phyloP scores from a whole-genome alignment of 2,113 vertebrate genomes.

The Ellobius talpinus region DNA sequence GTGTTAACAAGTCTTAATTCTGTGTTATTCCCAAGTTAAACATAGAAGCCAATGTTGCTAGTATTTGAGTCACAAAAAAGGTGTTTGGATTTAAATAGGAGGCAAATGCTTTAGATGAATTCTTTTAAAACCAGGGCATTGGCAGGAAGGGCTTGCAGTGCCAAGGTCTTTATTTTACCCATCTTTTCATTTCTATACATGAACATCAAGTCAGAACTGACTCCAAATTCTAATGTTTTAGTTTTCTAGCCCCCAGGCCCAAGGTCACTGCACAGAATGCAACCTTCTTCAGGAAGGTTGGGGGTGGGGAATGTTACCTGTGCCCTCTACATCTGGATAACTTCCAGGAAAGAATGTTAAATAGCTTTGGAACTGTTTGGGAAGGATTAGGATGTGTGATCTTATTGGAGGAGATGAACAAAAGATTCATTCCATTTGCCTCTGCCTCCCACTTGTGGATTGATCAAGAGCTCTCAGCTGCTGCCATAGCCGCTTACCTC shows the following conservation, averaged over 20 bases:
- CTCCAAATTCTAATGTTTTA: neutral
- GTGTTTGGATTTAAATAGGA: neutral
- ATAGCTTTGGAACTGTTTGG: neutral
- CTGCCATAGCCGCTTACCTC: neutral
- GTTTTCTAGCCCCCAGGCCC: neutral
- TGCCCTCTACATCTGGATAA: neutral
- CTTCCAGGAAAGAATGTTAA: neutral
- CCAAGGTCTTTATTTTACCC: neutral
- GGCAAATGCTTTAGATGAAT: neutral
- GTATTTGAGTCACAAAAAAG: neutral
- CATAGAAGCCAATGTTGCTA: neutral
- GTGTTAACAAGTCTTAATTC: neutral
- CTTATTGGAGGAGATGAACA: neutral
- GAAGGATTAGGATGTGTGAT: neutral
- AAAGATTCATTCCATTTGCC: neutral
- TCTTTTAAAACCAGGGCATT: neutral
- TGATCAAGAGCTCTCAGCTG: neutral
- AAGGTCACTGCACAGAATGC: neutral
- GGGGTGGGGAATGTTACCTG: neutral
- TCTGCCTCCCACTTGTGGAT: neutral
- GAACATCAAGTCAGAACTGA: neutral
- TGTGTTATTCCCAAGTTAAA: neutral
- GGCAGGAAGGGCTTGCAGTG: neutral
- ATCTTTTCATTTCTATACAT: neutral
- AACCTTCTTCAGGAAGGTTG: neutral